Evolutionary conservation across 2,888 invertebrate genomes (phyloP), one percentile per base, ranked within the genome.

Genomic region (Stenolophus ochropezus): DNA sequence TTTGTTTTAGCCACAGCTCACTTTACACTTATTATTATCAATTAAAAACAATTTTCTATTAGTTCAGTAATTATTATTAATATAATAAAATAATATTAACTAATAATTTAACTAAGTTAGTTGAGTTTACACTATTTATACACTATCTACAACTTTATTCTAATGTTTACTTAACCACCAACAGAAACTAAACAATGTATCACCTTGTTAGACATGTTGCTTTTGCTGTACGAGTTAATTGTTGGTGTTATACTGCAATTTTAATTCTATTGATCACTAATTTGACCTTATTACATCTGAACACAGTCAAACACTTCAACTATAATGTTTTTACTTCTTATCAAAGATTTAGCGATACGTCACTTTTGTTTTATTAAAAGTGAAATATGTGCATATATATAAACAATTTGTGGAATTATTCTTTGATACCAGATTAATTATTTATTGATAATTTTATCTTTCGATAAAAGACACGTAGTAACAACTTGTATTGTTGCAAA

Each of bases 221-320:
- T 69, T 69, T 69, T 42, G 16, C 33, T 69, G 6, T 33, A n/a
- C 27, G 33, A 69, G 20, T 18, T n/a, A 8, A 8, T 33, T n/a
- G 6, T 8, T 8, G 49, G 73, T 73, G 14, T 18, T 73, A 49
- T 73, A 47, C 18, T 2, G 21, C 47, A 49, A 69, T 69, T 73
- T 73, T 73, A 49, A 51, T 73, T 47, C 23, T 51, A 73, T 73
- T 73, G 73, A 73, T 73, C 49, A 73, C 49, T 21, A 49, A 23
- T 73, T 14, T 73, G 73, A 73, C 73, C 73, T 73, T 73, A 73
- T 49, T 73, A 69, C 33, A 65, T 14, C 14, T 16, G 33, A 14
- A 20, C 65, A 69, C 61, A 25, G 1, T 56, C 11, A 23, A 69
- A 27, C n/a, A 25, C 61, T 61, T 69, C 27, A 69, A 61, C 3